These are phyloP conservation scores for Eufriesea mexicana DNA, from an alignment of 1,140 invertebrate genomes.

Conservation along the genomic window DNA sequence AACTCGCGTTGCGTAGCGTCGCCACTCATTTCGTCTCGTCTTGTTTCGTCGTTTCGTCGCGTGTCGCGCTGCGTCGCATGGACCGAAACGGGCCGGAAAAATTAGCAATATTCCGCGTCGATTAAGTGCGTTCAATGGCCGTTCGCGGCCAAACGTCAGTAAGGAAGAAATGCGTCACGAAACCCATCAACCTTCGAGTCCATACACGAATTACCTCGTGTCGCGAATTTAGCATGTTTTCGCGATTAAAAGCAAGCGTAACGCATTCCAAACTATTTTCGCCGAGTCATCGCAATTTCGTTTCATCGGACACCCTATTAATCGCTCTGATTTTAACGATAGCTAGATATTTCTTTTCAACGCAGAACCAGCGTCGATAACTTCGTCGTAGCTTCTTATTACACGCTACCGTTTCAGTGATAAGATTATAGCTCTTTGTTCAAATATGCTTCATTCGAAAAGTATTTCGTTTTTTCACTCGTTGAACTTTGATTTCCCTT, in stretches of 20 bases:
- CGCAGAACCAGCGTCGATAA: no score
- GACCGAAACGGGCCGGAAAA: background rate
- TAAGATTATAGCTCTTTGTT: background rate
- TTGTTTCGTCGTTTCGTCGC: no score
- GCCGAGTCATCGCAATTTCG: background rate
- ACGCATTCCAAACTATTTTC: background rate
- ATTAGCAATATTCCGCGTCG: background rate
- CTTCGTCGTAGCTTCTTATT: no score
- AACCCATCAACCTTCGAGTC: background rate
- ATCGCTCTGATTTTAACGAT: background rate
- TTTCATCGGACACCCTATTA: no score
- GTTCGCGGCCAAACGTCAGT: background rate
- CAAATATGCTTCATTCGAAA: background rate
- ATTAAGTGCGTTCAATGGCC: constrained; percentile 19
- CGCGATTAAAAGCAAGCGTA: constrained; percentile 1
- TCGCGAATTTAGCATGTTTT: background rate
- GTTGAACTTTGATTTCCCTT: no score
- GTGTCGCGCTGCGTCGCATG: background rate
- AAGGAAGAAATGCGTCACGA: constrained; percentile 6
- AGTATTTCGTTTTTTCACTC: no score
- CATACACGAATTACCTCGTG: background rate
- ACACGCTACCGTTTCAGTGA: background rate
- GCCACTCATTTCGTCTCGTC: no score
- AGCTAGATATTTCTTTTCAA: no score
- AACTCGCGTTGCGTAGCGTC: background rate